Conservation (phyloP, 2,888 invertebrate genomes). For the Orchesellides sinensis region DNA sequence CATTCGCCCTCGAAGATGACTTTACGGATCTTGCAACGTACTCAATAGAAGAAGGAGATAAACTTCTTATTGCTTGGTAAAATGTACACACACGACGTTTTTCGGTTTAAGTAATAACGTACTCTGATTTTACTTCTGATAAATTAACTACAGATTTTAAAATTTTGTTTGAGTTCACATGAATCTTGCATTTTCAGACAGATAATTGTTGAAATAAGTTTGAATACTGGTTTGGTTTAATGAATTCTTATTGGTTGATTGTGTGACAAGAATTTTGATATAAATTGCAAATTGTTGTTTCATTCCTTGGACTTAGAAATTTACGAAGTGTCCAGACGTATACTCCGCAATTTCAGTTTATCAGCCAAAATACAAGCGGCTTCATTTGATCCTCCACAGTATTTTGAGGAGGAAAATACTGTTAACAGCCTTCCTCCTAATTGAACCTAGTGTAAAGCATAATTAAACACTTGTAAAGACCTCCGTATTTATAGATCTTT, state of each 20-base stretch:
- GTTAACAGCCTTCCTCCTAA: constrained; percentile 84
- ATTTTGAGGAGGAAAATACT: constrained; percentile 86
- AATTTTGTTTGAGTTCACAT: neutral
- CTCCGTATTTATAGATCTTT: neutral
- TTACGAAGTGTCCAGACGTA: constrained; percentile 80
- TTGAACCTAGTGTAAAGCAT: constrained; percentile 79
- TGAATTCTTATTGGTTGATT: neutral
- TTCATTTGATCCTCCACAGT: constrained; percentile 86
- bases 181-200: neutral
- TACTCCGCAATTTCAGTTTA: constrained; percentile 82
- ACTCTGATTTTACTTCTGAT: neutral
- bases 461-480: neutral
- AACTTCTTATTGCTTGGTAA: constrained; percentile 84
- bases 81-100: constrained; percentile 67
- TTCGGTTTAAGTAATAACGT: too few species aligned
- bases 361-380: constrained; percentile 85
- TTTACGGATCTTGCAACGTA: constrained; percentile 90
- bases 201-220: too few species aligned
- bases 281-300: neutral
- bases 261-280: neutral
- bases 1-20: constrained; percentile 88
- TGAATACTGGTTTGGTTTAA: too few species aligned
- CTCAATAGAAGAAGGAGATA: constrained; percentile 90
- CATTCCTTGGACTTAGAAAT: neutral
- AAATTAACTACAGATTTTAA: neutral